Percentiles rank a stretch among this genome's conserved stretches.
These are phyloP conservation scores for Eretmochelys imbricata DNA, from an alignment of 2,113 vertebrate genomes.

Conservation along the genomic window DNA sequence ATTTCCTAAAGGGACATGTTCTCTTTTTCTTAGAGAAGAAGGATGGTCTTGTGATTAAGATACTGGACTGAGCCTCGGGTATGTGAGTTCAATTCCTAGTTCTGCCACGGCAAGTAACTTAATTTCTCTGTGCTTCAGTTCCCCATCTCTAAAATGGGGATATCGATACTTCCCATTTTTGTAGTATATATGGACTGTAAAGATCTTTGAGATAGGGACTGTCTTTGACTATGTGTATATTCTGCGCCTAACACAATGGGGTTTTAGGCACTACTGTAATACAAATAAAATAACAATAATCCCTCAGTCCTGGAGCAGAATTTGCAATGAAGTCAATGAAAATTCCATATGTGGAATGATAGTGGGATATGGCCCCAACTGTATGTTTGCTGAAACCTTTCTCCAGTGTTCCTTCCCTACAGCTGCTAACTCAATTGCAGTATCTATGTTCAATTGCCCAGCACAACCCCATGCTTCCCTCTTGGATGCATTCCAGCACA, in stretches of 20 bases:
- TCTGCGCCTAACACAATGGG: not conserved
- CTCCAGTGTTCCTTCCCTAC: not conserved
- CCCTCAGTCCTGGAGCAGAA: not conserved
- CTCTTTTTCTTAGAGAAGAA: not conserved
- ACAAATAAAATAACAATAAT: not conserved
- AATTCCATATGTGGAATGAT: not conserved
- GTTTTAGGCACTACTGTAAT: rapidly evolving
- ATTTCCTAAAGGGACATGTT: not conserved
- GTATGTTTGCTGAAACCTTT: not conserved
- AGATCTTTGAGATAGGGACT: not conserved
- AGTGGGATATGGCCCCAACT: not conserved
- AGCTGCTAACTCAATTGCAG: slow-evolving; percentile 18
- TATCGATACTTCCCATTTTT: not conserved
- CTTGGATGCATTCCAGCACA: slow-evolving; percentile 40
- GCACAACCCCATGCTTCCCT: not conserved
- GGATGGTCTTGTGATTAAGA: not conserved
- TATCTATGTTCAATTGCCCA: not conserved
- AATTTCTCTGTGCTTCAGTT: not conserved
- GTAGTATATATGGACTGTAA: not conserved
- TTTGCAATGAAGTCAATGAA: not conserved
- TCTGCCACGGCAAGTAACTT: rapidly evolving
- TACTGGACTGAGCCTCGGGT: not conserved
- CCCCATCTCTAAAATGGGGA: not conserved
- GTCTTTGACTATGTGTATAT: not conserved
- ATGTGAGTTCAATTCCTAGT: not conserved